Conservation (phyloP, 2,888 invertebrate genomes). For the Lepetodrilus schrolli region DNA sequence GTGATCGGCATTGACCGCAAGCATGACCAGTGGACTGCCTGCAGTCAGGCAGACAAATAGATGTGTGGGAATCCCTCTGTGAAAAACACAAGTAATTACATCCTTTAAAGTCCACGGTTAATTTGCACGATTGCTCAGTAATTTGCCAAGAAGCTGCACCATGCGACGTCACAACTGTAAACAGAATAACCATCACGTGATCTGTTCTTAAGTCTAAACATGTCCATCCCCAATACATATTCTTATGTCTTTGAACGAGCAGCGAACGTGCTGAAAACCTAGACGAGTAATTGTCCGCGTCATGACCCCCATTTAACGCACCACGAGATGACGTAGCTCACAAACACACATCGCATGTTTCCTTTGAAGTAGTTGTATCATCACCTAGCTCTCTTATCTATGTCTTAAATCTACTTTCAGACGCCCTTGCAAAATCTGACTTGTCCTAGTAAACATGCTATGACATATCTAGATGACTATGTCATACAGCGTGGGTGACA, state of each 20-base stretch:
- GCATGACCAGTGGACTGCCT: background rate
- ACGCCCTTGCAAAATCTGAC: constrained; percentile 1
- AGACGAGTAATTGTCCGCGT: constrained; percentile 1
- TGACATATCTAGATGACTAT: too few species aligned
- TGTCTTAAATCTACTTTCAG: background rate
- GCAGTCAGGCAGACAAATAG: background rate
- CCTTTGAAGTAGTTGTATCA: background rate
- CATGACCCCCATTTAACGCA: background rate
- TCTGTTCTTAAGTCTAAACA: background rate
- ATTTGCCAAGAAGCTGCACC: background rate
- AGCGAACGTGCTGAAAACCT: background rate
- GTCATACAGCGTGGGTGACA: constrained; percentile 1
- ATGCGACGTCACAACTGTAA: background rate
- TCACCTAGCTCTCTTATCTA: background rate
- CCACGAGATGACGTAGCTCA: background rate
- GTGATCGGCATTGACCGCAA: constrained; percentile 24
- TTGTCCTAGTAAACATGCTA: background rate
- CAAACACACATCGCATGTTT: background rate
- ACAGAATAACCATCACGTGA: background rate
- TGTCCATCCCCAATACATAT: background rate
- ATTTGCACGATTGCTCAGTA: background rate
- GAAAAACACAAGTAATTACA: constrained; percentile 18
- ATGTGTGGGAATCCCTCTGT: background rate
- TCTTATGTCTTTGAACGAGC: background rate
- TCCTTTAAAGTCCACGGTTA: constrained; percentile 1